Percentiles rank a stretch among this genome's conserved stretches.
Evolutionary conservation across 2,797 vertebrate species (phyloP).

Genomic region (Lerista edwardsae): DNA sequence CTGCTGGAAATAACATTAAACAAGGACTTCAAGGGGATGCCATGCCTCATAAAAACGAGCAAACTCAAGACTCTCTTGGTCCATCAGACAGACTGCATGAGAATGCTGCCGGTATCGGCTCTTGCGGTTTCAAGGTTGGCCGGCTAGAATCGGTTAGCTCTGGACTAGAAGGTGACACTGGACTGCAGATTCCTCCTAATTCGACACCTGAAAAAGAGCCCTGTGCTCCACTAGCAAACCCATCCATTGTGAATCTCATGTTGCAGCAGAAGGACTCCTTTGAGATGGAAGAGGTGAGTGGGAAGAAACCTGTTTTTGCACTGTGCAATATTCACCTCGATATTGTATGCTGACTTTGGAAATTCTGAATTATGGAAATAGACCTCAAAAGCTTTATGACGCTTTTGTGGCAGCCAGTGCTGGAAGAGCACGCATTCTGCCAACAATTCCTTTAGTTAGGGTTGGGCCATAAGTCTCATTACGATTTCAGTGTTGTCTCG

Average conservation of each 20-base stretch:
- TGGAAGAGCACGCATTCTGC: too few relatives aligned
- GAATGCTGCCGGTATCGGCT: conserved; percentile 52
- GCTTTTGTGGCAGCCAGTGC: neutral
- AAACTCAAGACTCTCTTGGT: conserved; percentile 35
- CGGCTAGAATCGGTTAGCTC: conserved; percentile 50
- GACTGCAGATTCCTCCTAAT: conserved; percentile 24
- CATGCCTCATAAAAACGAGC: conserved; percentile 35
- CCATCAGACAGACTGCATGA: conserved; percentile 43
- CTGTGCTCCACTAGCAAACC: conserved; percentile 72
- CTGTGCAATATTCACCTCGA: neutral
- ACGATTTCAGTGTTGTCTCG: too few relatives aligned
- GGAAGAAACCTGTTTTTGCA: conserved; percentile 44
- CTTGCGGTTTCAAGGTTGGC: conserved; percentile 46
- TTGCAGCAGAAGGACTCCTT: conserved; percentile 90
- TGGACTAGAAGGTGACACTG: conserved; percentile 36
- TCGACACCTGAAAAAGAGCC: conserved; percentile 71
- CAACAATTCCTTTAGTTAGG: too few relatives aligned
- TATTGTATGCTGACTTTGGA: neutral
- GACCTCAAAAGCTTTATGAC: neutral
- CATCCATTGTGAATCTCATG: conserved; percentile 81
- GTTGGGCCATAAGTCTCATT: too few relatives aligned
- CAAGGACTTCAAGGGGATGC: conserved; percentile 35
- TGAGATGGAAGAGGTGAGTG: conserved; percentile 95
- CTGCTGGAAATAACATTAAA: conserved; percentile 34
- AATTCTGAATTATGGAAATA: neutral